These are phyloP conservation scores for Agrotis segetum DNA, from an alignment of 2,888 invertebrate species.

Conservation along the genomic window DNA sequence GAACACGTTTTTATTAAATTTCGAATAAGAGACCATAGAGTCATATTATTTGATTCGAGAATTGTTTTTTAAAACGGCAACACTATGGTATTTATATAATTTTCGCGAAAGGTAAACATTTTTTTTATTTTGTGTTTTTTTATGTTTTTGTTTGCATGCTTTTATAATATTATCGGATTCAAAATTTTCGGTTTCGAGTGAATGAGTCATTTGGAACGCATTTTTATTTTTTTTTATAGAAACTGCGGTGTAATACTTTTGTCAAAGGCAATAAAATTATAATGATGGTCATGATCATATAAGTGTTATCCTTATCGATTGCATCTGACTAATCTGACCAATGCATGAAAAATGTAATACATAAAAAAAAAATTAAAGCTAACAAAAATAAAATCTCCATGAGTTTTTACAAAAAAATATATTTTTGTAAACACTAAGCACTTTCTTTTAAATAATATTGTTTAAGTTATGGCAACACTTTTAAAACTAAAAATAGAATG, in stretches of 20 bases:
- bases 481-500: too few relatives aligned
- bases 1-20: conserved; percentile 65
- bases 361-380: too few relatives aligned
- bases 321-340: too few relatives aligned
- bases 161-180: conserved; percentile 32
- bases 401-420: too few relatives aligned
- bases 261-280: too few relatives aligned
- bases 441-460: too few relatives aligned
- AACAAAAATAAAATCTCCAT: too few relatives aligned
- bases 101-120: conserved; percentile 46
- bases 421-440: too few relatives aligned
- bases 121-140: conserved; percentile 19
- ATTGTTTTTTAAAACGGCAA: conserved; percentile 51
- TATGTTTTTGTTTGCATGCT: conserved; percentile 14
- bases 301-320: background rate
- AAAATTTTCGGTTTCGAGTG: conserved; percentile 11
- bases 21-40: conserved; percentile 49
- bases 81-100: conserved; percentile 57
- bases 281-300: background rate
- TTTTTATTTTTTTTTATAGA: background rate
- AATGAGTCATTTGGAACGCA: conserved; percentile 38
- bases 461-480: too few relatives aligned
- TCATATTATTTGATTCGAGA: conserved; percentile 46
- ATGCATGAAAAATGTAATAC: too few relatives aligned
- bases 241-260: background rate